A percentile compares a stretch with the other conserved stretches of the same genome.
Evolutionary conservation across 2,888 invertebrate species (phyloP).

Genomic region (Drosophila kanekoi): DNA sequence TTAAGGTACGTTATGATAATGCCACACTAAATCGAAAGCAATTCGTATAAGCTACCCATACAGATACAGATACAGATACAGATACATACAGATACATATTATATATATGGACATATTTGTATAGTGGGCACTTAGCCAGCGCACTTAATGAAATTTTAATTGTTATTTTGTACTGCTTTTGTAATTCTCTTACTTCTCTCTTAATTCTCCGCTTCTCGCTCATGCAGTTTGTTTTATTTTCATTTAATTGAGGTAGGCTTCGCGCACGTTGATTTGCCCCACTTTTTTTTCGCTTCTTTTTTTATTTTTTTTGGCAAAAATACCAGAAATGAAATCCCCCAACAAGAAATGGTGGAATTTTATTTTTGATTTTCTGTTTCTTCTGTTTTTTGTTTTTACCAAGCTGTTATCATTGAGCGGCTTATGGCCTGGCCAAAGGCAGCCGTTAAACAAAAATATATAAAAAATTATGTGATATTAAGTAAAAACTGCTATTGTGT

Average conservation of each 20-base stretch:
- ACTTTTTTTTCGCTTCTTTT: slow-evolving; percentile 32
- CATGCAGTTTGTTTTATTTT: slow-evolving; percentile 32
- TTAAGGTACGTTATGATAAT: neutral
- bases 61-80: neutral
- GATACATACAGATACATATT: neutral
- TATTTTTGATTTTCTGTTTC: neutral
- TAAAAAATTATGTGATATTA: neutral
- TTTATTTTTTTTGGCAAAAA: slow-evolving; percentile 21
- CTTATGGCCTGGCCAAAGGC: slow-evolving; percentile 15
- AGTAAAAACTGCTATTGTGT: slow-evolving; percentile 2
- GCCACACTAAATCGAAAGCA: slow-evolving; percentile 8
- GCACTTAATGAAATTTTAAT: slow-evolving; percentile 8
- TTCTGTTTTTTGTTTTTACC: slow-evolving; percentile 4
- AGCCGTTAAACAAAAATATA: neutral
- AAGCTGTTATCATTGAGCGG: slow-evolving; percentile 13
- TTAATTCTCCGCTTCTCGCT: slow-evolving; percentile 5
- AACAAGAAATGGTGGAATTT: slow-evolving; percentile 7
- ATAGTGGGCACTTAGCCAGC: neutral
- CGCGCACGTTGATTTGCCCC: slow-evolving; percentile 40
- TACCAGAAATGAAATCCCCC: slow-evolving; percentile 43
- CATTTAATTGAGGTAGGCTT: slow-evolving; percentile 80
- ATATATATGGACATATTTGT: neutral
- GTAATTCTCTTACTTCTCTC: neutral
- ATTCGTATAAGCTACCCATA: neutral
- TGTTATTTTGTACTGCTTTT: neutral